A percentile compares a stretch with the other conserved stretches of the same genome.
Evolutionary conservation across 2,888 invertebrate species (phyloP).

Genomic region (Sarcophaga caerulescens): DNA sequence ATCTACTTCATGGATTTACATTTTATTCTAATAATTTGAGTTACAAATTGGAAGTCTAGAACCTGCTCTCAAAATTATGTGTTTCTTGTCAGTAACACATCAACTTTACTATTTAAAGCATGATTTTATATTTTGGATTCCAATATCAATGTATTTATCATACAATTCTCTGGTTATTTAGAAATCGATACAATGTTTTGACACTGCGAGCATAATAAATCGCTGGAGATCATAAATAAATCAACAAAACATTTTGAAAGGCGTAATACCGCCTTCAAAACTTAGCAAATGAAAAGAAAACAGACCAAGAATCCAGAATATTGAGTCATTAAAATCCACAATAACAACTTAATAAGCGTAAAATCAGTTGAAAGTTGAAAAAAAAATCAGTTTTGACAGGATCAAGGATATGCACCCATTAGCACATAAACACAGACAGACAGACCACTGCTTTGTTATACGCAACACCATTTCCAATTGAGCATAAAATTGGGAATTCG

Average conservation of each 20-base stretch:
- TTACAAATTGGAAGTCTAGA: no score
- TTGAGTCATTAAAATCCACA: constrained; percentile 24
- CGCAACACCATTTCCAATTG: constrained; percentile 54
- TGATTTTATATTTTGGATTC: no score
- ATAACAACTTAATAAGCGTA: constrained; percentile 63
- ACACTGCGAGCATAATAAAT: constrained; percentile 52
- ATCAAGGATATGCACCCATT: constrained; percentile 53
- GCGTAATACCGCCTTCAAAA: constrained; percentile 34
- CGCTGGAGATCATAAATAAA: constrained; percentile 42
- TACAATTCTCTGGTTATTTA: constrained; percentile 44
- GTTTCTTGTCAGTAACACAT: no score
- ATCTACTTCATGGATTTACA: no score
- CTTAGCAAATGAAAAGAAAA: constrained; percentile 10
- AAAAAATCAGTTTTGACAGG: constrained; percentile 63
- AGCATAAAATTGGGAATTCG: constrained; percentile 63
- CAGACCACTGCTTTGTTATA: background rate
- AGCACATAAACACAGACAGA: background rate
- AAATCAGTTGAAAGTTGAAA: constrained; percentile 49
- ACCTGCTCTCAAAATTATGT: no score
- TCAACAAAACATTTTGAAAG: constrained; percentile 44
- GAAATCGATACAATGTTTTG: constrained; percentile 42
- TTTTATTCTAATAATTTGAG: no score
- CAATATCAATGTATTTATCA: background rate
- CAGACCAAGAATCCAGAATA: background rate
- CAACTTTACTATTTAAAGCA: no score